Evolutionary conservation across 1,140 invertebrate genomes (phyloP).

Genomic region (Lepidostoma basale): DNA sequence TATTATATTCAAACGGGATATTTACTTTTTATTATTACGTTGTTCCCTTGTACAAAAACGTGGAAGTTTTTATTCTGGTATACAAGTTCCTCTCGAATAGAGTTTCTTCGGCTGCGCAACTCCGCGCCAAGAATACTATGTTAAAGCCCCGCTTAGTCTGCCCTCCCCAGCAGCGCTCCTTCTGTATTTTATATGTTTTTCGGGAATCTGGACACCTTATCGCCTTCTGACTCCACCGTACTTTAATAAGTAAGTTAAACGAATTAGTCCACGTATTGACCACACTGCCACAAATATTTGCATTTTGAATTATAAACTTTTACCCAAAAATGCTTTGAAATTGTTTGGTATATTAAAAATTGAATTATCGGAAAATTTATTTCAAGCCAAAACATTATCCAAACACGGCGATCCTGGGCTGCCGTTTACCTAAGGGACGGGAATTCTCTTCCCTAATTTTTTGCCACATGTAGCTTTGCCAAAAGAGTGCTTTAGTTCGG

Average conservation of each 20-base stretch:
- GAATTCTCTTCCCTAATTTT: conserved; percentile 32
- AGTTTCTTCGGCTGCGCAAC: conserved; percentile 46
- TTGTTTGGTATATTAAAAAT: too few relatives aligned
- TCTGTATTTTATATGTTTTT: too few relatives aligned
- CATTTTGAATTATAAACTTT: too few relatives aligned
- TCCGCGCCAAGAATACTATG: conserved; percentile 31
- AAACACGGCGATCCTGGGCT: background rate
- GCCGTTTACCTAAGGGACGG: background rate
- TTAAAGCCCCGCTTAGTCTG: conserved; percentile 27
- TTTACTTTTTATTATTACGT: conserved; percentile 27
- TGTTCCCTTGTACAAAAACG: conserved; percentile 42
- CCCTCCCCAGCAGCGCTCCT: background rate
- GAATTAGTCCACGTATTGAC: too few relatives aligned
- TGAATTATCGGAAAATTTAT: too few relatives aligned
- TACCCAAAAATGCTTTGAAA: too few relatives aligned
- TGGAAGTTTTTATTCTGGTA: conserved; percentile 51
- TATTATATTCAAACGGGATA: conserved; percentile 16
- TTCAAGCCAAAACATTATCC: background rate
- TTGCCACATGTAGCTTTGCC: conserved; percentile 10
- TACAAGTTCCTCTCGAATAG: conserved; percentile 63
- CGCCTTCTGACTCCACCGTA: too few relatives aligned
- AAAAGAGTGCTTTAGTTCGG: conserved; percentile 23
- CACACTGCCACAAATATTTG: too few relatives aligned
- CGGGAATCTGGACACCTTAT: background rate
- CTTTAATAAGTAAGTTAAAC: too few relatives aligned